Evolutionary conservation across 2,888 invertebrate genomes (phyloP).

Genomic region (Noctua fimbriata): DNA sequence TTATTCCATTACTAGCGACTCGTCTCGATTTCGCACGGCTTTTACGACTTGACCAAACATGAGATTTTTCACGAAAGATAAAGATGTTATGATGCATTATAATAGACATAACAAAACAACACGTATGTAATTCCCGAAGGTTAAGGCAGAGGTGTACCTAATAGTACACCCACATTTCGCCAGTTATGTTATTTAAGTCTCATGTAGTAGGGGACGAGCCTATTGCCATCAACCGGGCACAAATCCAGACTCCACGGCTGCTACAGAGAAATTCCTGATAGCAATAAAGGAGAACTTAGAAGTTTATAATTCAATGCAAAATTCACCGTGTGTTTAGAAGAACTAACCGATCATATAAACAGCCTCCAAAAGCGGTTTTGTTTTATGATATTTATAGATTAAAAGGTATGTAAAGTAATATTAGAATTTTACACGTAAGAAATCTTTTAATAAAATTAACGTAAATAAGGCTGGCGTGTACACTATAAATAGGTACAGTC

Average conservation of each 20-base stretch:
- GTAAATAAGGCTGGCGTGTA: constrained; percentile 9
- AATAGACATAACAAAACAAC: background rate
- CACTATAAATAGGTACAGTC: constrained; percentile 7
- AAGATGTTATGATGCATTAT: background rate
- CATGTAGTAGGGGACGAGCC: too few species aligned
- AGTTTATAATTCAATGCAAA: background rate
- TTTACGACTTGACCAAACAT: too few species aligned
- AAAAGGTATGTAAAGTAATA: background rate
- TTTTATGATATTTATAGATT: background rate
- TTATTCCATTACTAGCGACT: background rate
- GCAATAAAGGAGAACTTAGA: too few species aligned
- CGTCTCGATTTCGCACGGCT: background rate
- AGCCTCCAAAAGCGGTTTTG: background rate
- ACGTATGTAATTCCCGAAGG: too few species aligned
- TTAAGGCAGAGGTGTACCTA: too few species aligned
- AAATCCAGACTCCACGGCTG: too few species aligned
- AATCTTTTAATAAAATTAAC: constrained; percentile 19
- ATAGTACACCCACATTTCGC: too few species aligned
- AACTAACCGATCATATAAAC: background rate
- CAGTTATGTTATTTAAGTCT: too few species aligned
- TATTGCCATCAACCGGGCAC: too few species aligned
- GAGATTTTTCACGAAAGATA: background rate
- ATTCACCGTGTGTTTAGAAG: background rate
- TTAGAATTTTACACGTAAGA: background rate
- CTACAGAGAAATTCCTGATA: too few species aligned